Base-by-base conservation (phyloP, 2,888 invertebrate species). In the Drosophila testacea region DNA sequence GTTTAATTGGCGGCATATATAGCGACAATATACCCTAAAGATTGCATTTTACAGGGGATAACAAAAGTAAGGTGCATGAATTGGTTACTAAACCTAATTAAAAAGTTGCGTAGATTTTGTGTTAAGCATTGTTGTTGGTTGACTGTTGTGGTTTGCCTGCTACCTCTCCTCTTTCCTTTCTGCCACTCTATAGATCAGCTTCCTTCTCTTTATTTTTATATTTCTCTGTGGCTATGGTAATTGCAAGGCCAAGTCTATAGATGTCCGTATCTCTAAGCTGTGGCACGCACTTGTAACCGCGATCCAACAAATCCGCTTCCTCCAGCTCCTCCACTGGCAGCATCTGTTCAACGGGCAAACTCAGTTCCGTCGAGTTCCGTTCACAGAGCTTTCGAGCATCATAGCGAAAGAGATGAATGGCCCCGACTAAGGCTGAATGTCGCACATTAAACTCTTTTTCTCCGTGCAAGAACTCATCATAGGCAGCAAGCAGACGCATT, bases 351-450 rank as follows among this genome's bases (percentile, higher is more conserved):
- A 89, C 75, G 4, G 89, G 82, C 52, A 87, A 44, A 1, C 70
- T 59, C 4, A 88, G 67, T 41, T 91, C 90, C 5, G 72, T 41
- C 46, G 90, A 81, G 13, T 78, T 87, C 6, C 90, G 78, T 10
- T 89, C 81, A 56, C 86, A 73, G 4, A 92, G 59, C 41, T 82
- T 90, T 2, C 89, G 86, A 0, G 89, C 91, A 65, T 91, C 91
- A 60, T 80, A 83, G n/a, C 91, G 90, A 44, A 92, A 92, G 11
- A 76, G 76, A 3, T 84, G 80, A 13, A 92, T 88, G 9, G 83
- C 81, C 36, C 70, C 56, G 51, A 86, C 70, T 2, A 90, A 85
- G 6, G 84, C 77, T 16, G 47, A 41, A n/a, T 72, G 89, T 0
- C 64, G 51, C 0, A n/a, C 39, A 4, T 48, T 10, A 1, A 57